Conservation (phyloP, 1,140 invertebrate genomes). For the Sarcophaga bullata region DNA sequence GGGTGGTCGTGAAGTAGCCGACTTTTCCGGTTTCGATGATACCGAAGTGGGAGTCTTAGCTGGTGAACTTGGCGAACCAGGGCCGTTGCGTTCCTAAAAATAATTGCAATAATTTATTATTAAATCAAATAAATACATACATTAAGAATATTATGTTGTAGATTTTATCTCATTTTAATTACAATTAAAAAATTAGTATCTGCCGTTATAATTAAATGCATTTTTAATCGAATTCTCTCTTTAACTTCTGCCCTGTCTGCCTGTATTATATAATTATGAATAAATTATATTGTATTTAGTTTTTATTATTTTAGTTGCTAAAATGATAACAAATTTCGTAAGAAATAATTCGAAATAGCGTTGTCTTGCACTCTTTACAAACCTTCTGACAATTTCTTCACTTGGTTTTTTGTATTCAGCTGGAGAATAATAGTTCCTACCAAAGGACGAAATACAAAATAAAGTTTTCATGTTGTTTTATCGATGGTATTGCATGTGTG, state of each 20-base stretch:
- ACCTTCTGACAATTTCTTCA: conserved; percentile 29
- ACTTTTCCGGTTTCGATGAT: conserved; percentile 61
- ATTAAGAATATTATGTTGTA: not conserved
- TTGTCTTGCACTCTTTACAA: conserved; percentile 16
- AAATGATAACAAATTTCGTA: not conserved
- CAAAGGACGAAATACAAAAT: conserved; percentile 43
- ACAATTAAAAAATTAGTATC: conserved; percentile 57
- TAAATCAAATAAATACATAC: not conserved
- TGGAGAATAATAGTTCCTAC: conserved; percentile 32
- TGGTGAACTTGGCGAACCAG: conserved; percentile 62
- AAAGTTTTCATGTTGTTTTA: conserved; percentile 46
- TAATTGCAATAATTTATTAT: too few relatives aligned
- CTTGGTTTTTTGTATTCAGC: not conserved
- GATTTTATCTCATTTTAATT: conserved; percentile 40
- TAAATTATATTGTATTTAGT: conserved; percentile 2
- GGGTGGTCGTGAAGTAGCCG: conserved; percentile 59
- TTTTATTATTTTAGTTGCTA: not conserved
- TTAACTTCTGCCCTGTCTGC: not conserved
- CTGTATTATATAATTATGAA: not conserved
- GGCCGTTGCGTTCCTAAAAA: conserved; percentile 64
- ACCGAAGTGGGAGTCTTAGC: conserved; percentile 64
- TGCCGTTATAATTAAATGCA: conserved; percentile 61
- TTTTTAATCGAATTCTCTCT: conserved; percentile 24
- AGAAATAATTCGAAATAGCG: not conserved
- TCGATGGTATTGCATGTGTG: conserved; percentile 42